phyloP scores from a whole-genome alignment of 1,140 invertebrate genomes.

The Steinernema khuongi region DNA sequence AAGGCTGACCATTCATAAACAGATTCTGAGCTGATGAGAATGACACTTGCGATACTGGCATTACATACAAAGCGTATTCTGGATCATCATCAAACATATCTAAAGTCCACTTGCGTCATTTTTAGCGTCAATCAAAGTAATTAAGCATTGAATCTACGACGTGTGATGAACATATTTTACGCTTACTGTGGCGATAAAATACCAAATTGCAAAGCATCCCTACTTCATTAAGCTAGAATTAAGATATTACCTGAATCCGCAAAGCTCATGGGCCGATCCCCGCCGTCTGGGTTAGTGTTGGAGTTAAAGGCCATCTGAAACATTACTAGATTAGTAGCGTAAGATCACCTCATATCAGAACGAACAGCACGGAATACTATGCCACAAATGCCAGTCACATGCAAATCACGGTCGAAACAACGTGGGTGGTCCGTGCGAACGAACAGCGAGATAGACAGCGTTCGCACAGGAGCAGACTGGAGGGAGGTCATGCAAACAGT shows the following conservation, averaged over 20 bases:
- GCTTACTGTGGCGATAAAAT: not conserved
- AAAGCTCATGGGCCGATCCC: not conserved
- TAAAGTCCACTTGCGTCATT: conserved; percentile 1
- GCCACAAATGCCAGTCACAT: no score
- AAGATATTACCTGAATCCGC: not conserved
- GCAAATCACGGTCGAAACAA: no score
- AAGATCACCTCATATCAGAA: not conserved
- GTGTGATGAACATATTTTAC: no score
- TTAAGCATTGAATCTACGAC: no score
- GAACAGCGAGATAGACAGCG: no score
- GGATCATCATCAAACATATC: conserved; percentile 13
- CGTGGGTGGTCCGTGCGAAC: no score
- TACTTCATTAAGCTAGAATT: not conserved
- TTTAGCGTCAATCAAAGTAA: no score
- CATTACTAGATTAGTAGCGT: no score
- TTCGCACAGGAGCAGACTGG: no score
- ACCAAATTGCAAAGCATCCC: not conserved
- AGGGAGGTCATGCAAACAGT: no score
- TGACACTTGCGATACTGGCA: not conserved
- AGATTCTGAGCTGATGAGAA: not conserved
- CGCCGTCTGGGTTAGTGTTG: not conserved
- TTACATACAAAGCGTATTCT: not conserved
- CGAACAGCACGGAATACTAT: not conserved
- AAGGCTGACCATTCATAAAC: not conserved
- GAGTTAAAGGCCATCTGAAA: not conserved